Evolutionary conservation across 2,888 invertebrate genomes (phyloP).

Genomic region (Periphyllus acericola): DNA sequence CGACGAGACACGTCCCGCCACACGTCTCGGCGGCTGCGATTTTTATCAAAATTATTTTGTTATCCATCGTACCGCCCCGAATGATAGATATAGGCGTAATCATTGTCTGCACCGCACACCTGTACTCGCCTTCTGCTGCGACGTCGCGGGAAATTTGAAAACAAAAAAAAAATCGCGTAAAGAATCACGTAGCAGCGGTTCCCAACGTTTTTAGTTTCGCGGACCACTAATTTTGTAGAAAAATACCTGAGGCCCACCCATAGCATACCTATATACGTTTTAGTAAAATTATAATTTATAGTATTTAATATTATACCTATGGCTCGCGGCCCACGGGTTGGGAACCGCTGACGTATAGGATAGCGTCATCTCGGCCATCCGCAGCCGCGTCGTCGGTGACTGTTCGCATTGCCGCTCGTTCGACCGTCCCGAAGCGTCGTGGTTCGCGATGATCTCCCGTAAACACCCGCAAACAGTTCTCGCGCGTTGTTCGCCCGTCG

Average conservation of each 20-base stretch:
- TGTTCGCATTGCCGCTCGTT: background rate
- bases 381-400: background rate
- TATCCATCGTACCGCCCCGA: background rate
- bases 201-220: constrained; percentile 42
- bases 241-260: constrained; percentile 45
- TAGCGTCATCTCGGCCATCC: background rate
- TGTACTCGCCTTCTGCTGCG: background rate
- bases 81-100: background rate
- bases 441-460: background rate
- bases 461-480: background rate
- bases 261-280: constrained; percentile 38
- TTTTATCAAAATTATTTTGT: background rate
- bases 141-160: too few relatives aligned
- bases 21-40: background rate
- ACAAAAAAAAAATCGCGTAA: too few relatives aligned
- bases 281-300: too few relatives aligned
- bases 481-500: too few relatives aligned
- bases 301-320: too few relatives aligned
- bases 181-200: constrained; percentile 25
- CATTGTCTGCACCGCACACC: too few relatives aligned
- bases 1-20: background rate
- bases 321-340: too few relatives aligned
- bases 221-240: constrained; percentile 46
- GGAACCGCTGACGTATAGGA: too few relatives aligned
- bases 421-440: background rate